A percentile compares a stretch with the other conserved stretches of the same genome.
These are phyloP conservation scores for Enteromius trimaculatus DNA, from an alignment of 2,797 vertebrate species.

Conservation along the genomic window DNA sequence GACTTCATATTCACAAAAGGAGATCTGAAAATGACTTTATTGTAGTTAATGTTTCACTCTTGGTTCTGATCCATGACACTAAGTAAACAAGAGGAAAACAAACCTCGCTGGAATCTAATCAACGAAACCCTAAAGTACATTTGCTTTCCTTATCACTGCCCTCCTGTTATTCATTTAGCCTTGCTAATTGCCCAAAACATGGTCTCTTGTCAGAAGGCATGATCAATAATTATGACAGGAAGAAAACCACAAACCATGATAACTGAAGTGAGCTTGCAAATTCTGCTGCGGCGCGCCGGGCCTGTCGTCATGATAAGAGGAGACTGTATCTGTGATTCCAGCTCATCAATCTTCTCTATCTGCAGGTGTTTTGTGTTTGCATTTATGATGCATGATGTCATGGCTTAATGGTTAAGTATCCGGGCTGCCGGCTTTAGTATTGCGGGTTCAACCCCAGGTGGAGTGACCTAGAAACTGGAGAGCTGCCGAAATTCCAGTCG, in stretches of 20 bases:
- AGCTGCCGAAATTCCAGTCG: constrained; percentile 18
- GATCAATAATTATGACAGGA: constrained; percentile 70
- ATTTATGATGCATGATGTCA: constrained; percentile 30
- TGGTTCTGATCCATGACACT: constrained; percentile 37
- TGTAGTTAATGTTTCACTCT: constrained; percentile 56
- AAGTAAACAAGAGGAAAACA: constrained; percentile 44
- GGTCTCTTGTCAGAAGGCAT: constrained; percentile 64
- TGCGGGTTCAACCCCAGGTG: constrained; percentile 20
- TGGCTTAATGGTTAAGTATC: constrained; percentile 32
- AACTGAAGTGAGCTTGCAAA: constrained; percentile 42
- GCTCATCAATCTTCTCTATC: constrained; percentile 55
- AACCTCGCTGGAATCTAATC: constrained; percentile 56
- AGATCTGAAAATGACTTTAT: neutral
- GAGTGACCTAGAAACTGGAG: constrained; percentile 8
- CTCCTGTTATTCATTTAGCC: constrained; percentile 71
- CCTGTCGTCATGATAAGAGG: constrained; percentile 46
- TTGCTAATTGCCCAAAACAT: constrained; percentile 59
- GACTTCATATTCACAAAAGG: neutral
- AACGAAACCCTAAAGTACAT: constrained; percentile 49
- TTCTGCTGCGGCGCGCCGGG: constrained; percentile 8
- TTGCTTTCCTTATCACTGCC: constrained; percentile 64
- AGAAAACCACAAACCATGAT: constrained; percentile 48
- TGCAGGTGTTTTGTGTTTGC: constrained; percentile 20
- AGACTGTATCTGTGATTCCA: constrained; percentile 12
- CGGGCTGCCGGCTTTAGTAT: neutral